Conservation (phyloP, 2,888 invertebrate genomes). For the Heteromurus nitidus region DNA sequence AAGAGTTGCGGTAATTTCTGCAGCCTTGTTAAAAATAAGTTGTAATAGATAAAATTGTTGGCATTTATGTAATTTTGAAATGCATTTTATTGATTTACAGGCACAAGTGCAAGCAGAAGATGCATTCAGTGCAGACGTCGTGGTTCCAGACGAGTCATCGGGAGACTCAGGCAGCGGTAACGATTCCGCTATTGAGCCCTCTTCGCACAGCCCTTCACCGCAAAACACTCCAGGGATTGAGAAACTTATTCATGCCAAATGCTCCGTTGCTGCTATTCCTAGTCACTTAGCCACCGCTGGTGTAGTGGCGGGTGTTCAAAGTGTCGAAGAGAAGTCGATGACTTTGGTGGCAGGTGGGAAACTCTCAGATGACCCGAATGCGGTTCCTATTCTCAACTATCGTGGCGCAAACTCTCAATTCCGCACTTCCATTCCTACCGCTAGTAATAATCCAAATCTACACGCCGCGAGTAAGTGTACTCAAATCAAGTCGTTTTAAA, state of each 20-base stretch:
- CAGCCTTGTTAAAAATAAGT: too few species aligned
- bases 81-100: slow-evolving; percentile 24
- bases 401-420: slow-evolving; percentile 34
- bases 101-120: slow-evolving; percentile 53
- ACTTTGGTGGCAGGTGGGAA: slow-evolving; percentile 17
- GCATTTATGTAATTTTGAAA: too few species aligned
- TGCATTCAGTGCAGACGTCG: slow-evolving; percentile 57
- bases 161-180: slow-evolving; percentile 77
- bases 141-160: slow-evolving; percentile 75
- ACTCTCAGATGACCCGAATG: not conserved
- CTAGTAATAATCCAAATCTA: slow-evolving; percentile 2
- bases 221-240: slow-evolving; percentile 75
- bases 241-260: slow-evolving; percentile 63
- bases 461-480: too few species aligned
- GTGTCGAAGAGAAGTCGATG: slow-evolving; percentile 38
- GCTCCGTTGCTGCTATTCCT: slow-evolving; percentile 26
- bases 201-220: slow-evolving; percentile 74
- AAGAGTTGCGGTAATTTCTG: slow-evolving; percentile 40
- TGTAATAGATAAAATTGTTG: too few species aligned
- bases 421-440: slow-evolving; percentile 39
- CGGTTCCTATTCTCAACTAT: slow-evolving; percentile 44
- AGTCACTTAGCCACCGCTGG: slow-evolving; percentile 26
- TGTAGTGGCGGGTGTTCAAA: slow-evolving; percentile 2
- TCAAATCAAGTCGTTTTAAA: not conserved
- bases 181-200: slow-evolving; percentile 74